Evolutionary conservation across 2,888 invertebrate species (phyloP).

Genomic region (Caenorhabditis drosophilae): DNA sequence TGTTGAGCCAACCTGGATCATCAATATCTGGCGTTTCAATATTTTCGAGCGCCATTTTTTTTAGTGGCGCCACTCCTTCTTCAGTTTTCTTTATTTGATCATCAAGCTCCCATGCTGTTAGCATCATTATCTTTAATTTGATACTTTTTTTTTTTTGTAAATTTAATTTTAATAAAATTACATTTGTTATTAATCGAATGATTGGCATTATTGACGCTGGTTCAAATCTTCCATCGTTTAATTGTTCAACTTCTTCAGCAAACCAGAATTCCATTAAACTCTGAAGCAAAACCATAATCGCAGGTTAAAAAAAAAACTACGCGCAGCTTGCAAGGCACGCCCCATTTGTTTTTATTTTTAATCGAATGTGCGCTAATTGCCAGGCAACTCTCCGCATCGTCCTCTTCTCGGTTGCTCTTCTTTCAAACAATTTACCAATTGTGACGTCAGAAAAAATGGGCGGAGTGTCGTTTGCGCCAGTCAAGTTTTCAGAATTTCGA

Average conservation of each 20-base stretch:
- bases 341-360: too few species aligned
- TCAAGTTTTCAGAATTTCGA: too few species aligned
- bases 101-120: slow-evolving; percentile 24
- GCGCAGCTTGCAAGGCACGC: too few species aligned
- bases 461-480: too few species aligned
- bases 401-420: too few species aligned
- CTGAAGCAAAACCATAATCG: not conserved
- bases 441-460: too few species aligned
- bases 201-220: slow-evolving; percentile 9
- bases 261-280: slow-evolving; percentile 22
- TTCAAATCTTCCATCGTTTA: slow-evolving; percentile 16
- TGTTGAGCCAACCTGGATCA: slow-evolving; percentile 11
- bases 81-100: slow-evolving; percentile 2
- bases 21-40: slow-evolving; percentile 19
- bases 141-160: not conserved
- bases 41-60: not conserved
- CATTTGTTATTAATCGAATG: slow-evolving; percentile 14
- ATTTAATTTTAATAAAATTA: slow-evolving; percentile 4
- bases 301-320: not conserved
- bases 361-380: too few species aligned
- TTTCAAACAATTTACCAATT: too few species aligned
- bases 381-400: too few species aligned
- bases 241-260: slow-evolving; percentile 5
- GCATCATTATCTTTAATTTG: slow-evolving; percentile 11
- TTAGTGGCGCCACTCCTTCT: not conserved